phyloP scores from a whole-genome alignment of 2,888 invertebrate species.

The Eupithecia pulchellata region DNA sequence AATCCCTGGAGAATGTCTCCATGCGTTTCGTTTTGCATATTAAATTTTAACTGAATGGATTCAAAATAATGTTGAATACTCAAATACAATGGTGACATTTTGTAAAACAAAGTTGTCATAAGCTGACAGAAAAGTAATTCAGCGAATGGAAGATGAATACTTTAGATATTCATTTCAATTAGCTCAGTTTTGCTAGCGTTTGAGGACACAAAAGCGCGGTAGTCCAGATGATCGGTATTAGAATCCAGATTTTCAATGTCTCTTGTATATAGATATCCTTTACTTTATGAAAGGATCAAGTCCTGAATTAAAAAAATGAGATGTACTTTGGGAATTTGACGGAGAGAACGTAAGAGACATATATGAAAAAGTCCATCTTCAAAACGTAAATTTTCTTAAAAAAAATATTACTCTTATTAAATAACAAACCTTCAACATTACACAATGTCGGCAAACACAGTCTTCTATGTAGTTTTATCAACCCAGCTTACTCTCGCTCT shows the following conservation, averaged over 20 bases:
- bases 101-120: neutral
- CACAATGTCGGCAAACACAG: neutral
- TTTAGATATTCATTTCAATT: neutral
- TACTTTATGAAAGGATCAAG: too few relatives aligned
- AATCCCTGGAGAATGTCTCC: constrained; percentile 17
- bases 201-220: neutral
- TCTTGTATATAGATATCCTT: too few relatives aligned
- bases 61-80: constrained; percentile 62
- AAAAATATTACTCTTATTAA: too few relatives aligned
- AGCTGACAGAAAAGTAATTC: neutral
- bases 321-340: too few relatives aligned
- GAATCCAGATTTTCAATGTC: neutral
- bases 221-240: neutral
- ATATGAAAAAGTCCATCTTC: neutral
- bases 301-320: too few relatives aligned
- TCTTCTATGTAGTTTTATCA: too few relatives aligned
- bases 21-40: constrained; percentile 45
- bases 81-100: constrained; percentile 46
- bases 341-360: too few relatives aligned
- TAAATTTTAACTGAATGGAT: constrained; percentile 61
- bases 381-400: too few relatives aligned
- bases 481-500: neutral
- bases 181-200: neutral
- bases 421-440: neutral
- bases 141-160: neutral